A percentile compares a stretch with the other conserved stretches of the same genome.
These are phyloP conservation scores for Coranthus polyacanthus DNA, from an alignment of 2,797 vertebrate genomes.

Conservation along the genomic window DNA sequence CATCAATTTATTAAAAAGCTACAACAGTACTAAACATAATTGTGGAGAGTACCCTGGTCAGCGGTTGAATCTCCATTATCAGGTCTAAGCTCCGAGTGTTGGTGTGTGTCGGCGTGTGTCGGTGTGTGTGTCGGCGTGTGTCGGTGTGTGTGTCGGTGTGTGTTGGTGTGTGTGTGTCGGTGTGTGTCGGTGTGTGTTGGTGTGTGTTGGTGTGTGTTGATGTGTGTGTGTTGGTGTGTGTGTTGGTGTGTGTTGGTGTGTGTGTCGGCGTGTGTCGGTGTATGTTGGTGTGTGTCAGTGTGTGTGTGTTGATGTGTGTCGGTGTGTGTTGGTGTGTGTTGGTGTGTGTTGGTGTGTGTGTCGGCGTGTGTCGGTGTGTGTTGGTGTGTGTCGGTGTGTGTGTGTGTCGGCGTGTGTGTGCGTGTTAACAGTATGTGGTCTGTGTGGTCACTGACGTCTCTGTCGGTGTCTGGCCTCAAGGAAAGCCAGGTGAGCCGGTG, in stretches of 20 bases:
- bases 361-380: conserved; percentile 7
- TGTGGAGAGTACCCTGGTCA: conserved; percentile 52
- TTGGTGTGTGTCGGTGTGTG: background rate
- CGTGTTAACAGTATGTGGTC: conserved; percentile 15
- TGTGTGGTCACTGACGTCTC: conserved; percentile 54
- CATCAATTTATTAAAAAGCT: conserved; percentile 59
- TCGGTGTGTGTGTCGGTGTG: conserved; percentile 16
- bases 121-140: conserved; percentile 1
- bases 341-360: background rate
- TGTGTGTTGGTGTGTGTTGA: background rate
- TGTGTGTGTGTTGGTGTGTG: conserved; percentile 30
- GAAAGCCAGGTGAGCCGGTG: conserved; percentile 71
- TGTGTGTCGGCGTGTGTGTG: conserved; percentile 10
- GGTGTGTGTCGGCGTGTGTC: background rate
- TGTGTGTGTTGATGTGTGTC: conserved; percentile 46
- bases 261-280: background rate
- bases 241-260: conserved; percentile 18
- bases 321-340: conserved; percentile 50
- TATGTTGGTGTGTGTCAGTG: conserved; percentile 9
- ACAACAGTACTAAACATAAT: conserved; percentile 49
- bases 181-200: conserved; percentile 49
- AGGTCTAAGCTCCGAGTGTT: conserved; percentile 44
- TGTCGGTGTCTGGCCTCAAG: conserved; percentile 65
- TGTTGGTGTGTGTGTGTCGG: conserved; percentile 49
- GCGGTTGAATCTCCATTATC: conserved; percentile 67